A percentile compares a stretch with the other conserved stretches of the same genome.
phyloP scores from a whole-genome alignment of 1,140 invertebrate genomes.

The Eubasilissa regina region DNA sequence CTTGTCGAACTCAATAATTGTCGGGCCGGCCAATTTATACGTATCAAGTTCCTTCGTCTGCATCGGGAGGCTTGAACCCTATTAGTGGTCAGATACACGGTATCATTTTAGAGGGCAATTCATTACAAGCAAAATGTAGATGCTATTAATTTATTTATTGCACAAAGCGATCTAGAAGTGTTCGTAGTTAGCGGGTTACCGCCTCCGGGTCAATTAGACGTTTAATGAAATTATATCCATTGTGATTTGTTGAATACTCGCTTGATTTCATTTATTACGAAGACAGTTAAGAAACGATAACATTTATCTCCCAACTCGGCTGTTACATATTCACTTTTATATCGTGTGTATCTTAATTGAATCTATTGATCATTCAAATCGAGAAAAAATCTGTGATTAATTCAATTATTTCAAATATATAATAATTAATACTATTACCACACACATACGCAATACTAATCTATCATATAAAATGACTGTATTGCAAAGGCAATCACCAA shows the following conservation, averaged over 20 bases:
- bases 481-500: too few relatives aligned
- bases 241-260: constrained; percentile 2
- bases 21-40: constrained; percentile 38
- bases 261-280: constrained; percentile 20
- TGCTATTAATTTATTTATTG: constrained; percentile 34
- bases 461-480: too few relatives aligned
- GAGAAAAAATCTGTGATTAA: too few relatives aligned
- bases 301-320: too few relatives aligned
- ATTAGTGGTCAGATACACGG: constrained; percentile 38
- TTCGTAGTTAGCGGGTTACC: neutral
- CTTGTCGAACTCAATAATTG: constrained; percentile 47
- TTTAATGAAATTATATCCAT: constrained; percentile 7
- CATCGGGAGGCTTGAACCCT: neutral
- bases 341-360: too few relatives aligned
- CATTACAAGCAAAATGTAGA: constrained; percentile 13
- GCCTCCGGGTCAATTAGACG: constrained; percentile 17
- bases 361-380: too few relatives aligned
- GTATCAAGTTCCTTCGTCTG: constrained; percentile 31
- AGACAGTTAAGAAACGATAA: neutral
- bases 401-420: too few relatives aligned
- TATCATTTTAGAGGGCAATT: constrained; percentile 25
- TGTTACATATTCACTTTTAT: too few relatives aligned
- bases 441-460: too few relatives aligned
- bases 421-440: too few relatives aligned
- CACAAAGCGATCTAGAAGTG: constrained; percentile 18